Percentiles rank a stretch among this genome's conserved stretches.
phyloP scores from a whole-genome alignment of 1,140 invertebrate species.

The Pemphigus obesinymphae region DNA sequence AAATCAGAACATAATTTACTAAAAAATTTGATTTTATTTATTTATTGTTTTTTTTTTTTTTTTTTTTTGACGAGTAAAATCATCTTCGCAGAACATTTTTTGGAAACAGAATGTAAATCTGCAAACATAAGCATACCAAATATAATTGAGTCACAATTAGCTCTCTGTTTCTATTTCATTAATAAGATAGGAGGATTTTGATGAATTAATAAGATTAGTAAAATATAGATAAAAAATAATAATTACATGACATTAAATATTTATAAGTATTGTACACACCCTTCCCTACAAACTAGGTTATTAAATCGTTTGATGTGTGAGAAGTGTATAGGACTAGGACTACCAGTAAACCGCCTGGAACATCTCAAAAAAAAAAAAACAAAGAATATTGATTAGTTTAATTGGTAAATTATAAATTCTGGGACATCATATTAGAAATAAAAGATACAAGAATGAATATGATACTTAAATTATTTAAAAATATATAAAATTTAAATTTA shows the following conservation, averaged over 20 bases:
- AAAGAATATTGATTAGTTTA: slow-evolving; percentile 34
- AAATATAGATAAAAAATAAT: slow-evolving; percentile 14
- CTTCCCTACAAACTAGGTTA: slow-evolving; percentile 32
- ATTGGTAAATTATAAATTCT: background rate
- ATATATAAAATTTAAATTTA: background rate
- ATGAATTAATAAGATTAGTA: background rate
- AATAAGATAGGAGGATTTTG: background rate
- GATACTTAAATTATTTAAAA: background rate
- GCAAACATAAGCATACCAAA: slow-evolving; percentile 29
- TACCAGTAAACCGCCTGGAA: slow-evolving; percentile 36
- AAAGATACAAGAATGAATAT: background rate
- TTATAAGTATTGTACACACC: slow-evolving; percentile 27
- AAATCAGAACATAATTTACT: background rate
- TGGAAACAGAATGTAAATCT: background rate
- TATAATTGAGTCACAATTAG: background rate
- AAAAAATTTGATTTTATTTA: background rate
- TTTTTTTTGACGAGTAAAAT: background rate
- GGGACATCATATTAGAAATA: background rate
- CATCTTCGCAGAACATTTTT: background rate
- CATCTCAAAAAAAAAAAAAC: slow-evolving; percentile 39
- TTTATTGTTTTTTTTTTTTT: no score
- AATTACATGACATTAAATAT: slow-evolving; percentile 24
- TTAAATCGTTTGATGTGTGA: slow-evolving; percentile 32
- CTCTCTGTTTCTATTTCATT: background rate
- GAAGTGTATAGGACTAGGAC: slow-evolving; percentile 19